Evolutionary conservation across 2,797 vertebrate species (phyloP), one percentile per base, ranked within the genome.

Genomic region (Myotis findleyi): DNA sequence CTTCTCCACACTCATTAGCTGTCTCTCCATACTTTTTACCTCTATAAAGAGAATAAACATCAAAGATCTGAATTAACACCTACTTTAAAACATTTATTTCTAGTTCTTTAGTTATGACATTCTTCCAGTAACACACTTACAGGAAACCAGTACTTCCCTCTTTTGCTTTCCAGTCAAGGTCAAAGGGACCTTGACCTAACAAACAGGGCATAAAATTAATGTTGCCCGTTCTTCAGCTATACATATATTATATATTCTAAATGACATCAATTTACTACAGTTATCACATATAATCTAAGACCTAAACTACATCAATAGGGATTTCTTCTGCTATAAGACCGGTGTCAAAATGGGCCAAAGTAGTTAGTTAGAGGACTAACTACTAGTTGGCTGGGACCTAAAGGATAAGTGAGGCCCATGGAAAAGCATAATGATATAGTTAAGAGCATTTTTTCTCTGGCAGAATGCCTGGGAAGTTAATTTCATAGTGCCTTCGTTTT

Each of bases 1-100:
- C 99, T 98, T 99, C 99, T 0, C 99, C 99, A 98, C 99, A 99
- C 96, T 99, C 99, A 95, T 99, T 98, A 27, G 99, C 99, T n/a
- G 99, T 99, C 93, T 99, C 99, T 1, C 99, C 99, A 0, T 99
- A 99, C 83, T 98, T 99, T 85, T 99, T 99, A 97, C 99, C 99
- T 97, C 99, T 99, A 91, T 10, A 97, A 97, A 97, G 73, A 95
- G 30, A 97, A 94, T 21, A 92, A 84, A 96, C 6, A 92, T n/a
- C 55, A 64, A 85, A 95, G 90, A 91, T 82, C 36, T 92, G 36
- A 92, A 89, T 38, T 92, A 94, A 75, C 44, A 75, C 47, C 44
- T 93, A 85, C 1, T 69, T 49, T 69, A 69, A 79, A 87, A 59
- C 8, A 83, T 53, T 92, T 73, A 90, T 41, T 75, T 80, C 77